Base-by-base conservation (phyloP, 2,113 vertebrate species). In the Eonycteris spelaea region DNA sequence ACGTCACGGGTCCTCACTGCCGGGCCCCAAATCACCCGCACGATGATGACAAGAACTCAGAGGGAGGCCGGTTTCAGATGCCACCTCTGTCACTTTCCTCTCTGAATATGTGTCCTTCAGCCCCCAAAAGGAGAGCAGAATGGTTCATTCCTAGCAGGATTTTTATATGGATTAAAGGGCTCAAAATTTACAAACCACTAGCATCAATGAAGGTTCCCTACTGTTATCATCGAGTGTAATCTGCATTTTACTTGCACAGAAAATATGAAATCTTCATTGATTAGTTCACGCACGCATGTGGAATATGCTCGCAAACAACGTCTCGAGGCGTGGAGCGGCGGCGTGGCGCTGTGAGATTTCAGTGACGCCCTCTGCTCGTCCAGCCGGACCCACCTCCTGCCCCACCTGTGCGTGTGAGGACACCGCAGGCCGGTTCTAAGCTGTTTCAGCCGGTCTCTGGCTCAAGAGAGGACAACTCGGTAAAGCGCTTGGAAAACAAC, bases 401-500 rank as follows among this genome's bases (percentile, higher is more conserved):
- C 53, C 24, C 51, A 30, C 26, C 71, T 88, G 82, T 73, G 45
- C 78, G 67, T 51, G 22, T 33, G 38, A 92, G 38, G 7, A 83
- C 68, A 65, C 15, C 28, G 18, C 10, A 57, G 71, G 61, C 1
- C 28, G 38, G 1, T 22, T 77, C 74, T 65, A 33, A 68, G 45
- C 53, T 40, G 75, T 16, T 51, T 88, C 70, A 53, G 40, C 73
- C 78, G 84, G 19, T 33, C 10, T 15, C 45, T 33, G 59, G 13
- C 63, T 57, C 86, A 90, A 73, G 43, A 51, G 40, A 43, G 65
- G 22, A 77, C 43, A 70, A 38, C 7, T 90, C 30, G 35, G 6
- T n/a, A 51, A 74, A 84, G 45, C 38, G 35, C 61, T 35, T 65
- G 48, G 79, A 87, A 74, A 92, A 77, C 53, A 96, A 97, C 86